A percentile compares a stretch with the other conserved stretches of the same genome.
Evolutionary conservation across 2,888 invertebrate genomes (phyloP).

Genomic region (Eubasilissa splendida): DNA sequence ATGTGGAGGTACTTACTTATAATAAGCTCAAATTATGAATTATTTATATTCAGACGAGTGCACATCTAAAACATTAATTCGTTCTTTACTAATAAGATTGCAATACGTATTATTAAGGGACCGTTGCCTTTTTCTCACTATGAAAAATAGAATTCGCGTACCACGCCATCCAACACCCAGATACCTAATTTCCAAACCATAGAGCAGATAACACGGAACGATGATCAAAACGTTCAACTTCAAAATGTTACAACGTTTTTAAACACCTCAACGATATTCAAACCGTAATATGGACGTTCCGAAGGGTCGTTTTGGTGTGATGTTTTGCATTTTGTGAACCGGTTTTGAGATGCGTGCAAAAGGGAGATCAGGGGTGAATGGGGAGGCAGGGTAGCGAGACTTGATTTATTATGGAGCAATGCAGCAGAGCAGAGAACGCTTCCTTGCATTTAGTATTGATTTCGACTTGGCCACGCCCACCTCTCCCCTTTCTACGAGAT

Average conservation of each 20-base stretch:
- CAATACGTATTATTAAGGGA: conserved; percentile 28
- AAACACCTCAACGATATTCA: not conserved
- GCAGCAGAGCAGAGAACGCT: conserved; percentile 65
- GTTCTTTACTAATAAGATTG: not conserved
- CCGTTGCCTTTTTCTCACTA: conserved; percentile 41
- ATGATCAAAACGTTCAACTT: conserved; percentile 12
- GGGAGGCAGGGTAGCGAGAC: conserved; percentile 62
- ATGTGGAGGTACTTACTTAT: too few relatives aligned
- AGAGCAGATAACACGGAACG: conserved; percentile 54
- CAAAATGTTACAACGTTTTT: conserved; percentile 4
- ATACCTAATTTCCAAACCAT: conserved; percentile 59
- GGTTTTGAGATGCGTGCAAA: conserved; percentile 37
- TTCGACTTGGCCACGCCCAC: conserved; percentile 68
- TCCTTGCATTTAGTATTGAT: conserved; percentile 74
- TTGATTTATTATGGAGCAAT: conserved; percentile 74
- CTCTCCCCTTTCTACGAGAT: conserved; percentile 59
- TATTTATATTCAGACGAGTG: too few relatives aligned
- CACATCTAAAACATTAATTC: too few relatives aligned
- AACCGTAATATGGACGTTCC: not conserved
- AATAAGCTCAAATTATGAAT: too few relatives aligned
- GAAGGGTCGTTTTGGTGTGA: conserved; percentile 18
- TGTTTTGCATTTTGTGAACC: conserved; percentile 5
- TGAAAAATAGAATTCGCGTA: conserved; percentile 44
- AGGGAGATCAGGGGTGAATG: conserved; percentile 43
- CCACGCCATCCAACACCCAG: conserved; percentile 55